A percentile compares a stretch with the other conserved stretches of the same genome.
phyloP scores from a whole-genome alignment of 1,140 invertebrate species.

The Brachionus rubens region DNA sequence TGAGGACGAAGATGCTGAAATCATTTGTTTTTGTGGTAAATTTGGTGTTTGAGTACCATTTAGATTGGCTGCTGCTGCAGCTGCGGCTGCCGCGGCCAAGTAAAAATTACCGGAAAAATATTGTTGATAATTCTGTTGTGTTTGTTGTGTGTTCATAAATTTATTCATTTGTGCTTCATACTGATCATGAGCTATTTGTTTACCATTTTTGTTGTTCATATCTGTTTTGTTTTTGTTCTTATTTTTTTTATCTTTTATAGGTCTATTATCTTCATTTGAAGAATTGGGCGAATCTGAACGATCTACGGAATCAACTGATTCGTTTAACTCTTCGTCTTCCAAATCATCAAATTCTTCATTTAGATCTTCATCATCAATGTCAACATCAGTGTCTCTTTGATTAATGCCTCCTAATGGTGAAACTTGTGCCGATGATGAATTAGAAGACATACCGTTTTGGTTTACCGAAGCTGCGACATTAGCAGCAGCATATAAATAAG shows the following conservation, averaged over 20 bases:
- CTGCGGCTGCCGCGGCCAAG: not conserved
- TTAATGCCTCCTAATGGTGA: not conserved
- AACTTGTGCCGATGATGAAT: slow-evolving; percentile 3
- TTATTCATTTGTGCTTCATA: not conserved
- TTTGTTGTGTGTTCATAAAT: not conserved
- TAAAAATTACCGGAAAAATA: slow-evolving; percentile 30
- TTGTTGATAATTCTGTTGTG: not conserved
- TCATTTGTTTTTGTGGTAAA: not conserved
- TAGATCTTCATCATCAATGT: too few relatives aligned
- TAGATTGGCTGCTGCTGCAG: not conserved
- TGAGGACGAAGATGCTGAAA: not conserved
- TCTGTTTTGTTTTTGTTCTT: too few relatives aligned
- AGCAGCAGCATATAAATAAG: slow-evolving; percentile 41
- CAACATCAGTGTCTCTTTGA: not conserved
- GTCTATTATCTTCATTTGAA: not conserved
- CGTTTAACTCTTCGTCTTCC: not conserved
- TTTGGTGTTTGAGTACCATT: not conserved
- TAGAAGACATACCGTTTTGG: slow-evolving; percentile 1
- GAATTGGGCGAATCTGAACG: not conserved
- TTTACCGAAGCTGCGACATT: not conserved
- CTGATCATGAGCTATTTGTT: too few relatives aligned
- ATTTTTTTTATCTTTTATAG: too few relatives aligned
- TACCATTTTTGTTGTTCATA: too few relatives aligned
- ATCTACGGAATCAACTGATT: not conserved
- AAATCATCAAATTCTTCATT: not conserved